These are phyloP conservation scores for Mycetomoellerius zeteki DNA, from an alignment of 1,140 invertebrate species.

Conservation along the genomic window DNA sequence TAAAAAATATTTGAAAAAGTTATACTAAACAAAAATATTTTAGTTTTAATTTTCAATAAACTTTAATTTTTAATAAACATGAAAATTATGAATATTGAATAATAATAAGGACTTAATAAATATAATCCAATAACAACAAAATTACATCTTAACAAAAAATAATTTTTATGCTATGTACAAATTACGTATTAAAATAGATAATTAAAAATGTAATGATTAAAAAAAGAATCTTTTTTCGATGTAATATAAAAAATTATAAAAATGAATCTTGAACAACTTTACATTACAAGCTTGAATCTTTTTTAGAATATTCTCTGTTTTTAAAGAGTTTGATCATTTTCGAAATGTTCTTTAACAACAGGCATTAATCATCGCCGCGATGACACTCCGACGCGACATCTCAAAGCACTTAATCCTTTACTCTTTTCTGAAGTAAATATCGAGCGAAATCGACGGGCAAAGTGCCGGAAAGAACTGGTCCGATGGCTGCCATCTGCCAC, in stretches of 20 bases:
- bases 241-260: not conserved
- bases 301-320: not conserved
- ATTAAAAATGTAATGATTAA: not conserved
- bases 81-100: not conserved
- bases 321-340: slow-evolving; percentile 1
- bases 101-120: slow-evolving; percentile 3
- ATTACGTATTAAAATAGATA: not conserved
- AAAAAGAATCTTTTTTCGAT: not conserved
- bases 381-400: not conserved
- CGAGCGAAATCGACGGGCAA: slow-evolving; percentile 64
- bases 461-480: slow-evolving; percentile 79
- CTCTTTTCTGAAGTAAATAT: slow-evolving; percentile 63
- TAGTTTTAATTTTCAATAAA: not conserved
- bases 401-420: slow-evolving; percentile 55
- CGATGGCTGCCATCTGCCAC: slow-evolving; percentile 80
- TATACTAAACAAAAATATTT: not conserved
- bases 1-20: not conserved
- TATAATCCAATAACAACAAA: not conserved
- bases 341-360: slow-evolving; percentile 21
- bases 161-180: not conserved
- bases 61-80: not conserved
- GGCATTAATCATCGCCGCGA: slow-evolving; percentile 42
- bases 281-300: not conserved
- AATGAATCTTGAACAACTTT: not conserved
- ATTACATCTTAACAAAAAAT: not conserved